Percentiles rank a stretch among this genome's conserved stretches.
phyloP scores from a whole-genome alignment of 2,113 vertebrate genomes.

The human (Homo sapiens) region DNA sequence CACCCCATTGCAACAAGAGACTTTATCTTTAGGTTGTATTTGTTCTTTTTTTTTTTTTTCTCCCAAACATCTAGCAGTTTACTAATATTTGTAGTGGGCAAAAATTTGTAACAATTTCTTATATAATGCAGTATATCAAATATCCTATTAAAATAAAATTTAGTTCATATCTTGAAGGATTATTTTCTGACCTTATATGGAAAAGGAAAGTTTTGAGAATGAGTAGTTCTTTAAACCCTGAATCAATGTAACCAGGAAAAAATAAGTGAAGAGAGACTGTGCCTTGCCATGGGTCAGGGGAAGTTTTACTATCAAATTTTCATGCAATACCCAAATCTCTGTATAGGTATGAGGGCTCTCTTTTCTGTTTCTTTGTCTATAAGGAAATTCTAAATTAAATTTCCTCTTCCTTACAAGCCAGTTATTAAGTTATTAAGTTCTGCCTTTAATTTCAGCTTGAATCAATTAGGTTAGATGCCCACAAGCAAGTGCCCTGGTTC shows the following conservation, averaged over 20 bases:
- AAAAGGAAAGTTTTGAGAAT: slow-evolving; percentile 31
- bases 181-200: slow-evolving; percentile 11
- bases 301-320: neutral
- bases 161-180: neutral
- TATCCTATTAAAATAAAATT: slow-evolving; percentile 15
- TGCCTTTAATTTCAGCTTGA: slow-evolving; percentile 28
- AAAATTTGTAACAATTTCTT: neutral
- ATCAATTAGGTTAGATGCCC: neutral
- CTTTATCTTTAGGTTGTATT: neutral
- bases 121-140: neutral
- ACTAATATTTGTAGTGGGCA: neutral
- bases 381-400: slow-evolving; percentile 42
- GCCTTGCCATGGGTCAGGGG: neutral
- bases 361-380: slow-evolving; percentile 10
- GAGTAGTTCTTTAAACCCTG: slow-evolving; percentile 22
- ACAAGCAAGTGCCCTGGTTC: neutral
- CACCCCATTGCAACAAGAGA: neutral
- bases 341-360: neutral
- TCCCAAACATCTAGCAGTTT: neutral
- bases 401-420: neutral
- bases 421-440: slow-evolving; percentile 35
- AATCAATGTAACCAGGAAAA: neutral
- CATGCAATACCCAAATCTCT: neutral
- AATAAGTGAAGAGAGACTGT: neutral
- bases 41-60: neutral